These are phyloP conservation scores for Pipistrellus pipistrellus DNA, from an alignment of 2,797 vertebrate genomes.

Conservation along the genomic window DNA sequence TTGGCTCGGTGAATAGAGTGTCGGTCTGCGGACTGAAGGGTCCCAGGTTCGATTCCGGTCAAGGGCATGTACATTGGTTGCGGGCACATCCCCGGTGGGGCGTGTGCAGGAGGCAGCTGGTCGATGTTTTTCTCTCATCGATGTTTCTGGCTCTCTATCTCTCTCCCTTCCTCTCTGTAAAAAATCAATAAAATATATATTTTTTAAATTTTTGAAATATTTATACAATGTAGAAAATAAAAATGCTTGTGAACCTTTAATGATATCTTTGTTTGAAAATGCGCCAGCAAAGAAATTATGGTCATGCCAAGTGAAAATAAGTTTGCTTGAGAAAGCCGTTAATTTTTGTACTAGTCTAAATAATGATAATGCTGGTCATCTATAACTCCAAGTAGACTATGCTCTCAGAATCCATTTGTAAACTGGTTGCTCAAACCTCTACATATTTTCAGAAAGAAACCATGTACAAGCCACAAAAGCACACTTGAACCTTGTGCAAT, in stretches of 20 bases:
- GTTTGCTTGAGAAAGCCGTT: constrained; percentile 1
- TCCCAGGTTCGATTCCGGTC: no score
- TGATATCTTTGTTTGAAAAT: constrained; percentile 51
- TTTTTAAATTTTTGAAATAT: background rate
- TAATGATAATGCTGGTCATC: background rate
- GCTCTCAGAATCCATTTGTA: constrained; percentile 48
- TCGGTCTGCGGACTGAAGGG: no score
- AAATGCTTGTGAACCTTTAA: constrained; percentile 21
- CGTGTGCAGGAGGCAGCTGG: no score
- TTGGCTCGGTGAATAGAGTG: no score
- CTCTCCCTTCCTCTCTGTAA: no score
- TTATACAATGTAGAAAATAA: constrained; percentile 23
- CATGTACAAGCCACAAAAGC: background rate
- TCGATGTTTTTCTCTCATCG: no score
- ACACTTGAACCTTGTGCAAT: background rate
- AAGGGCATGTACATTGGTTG: no score
- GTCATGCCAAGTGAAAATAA: constrained; percentile 37
- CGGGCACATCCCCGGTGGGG: no score
- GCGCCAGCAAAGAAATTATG: background rate
- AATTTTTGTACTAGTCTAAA: constrained; percentile 62
- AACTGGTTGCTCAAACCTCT: constrained; percentile 11
- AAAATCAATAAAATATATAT: no score
- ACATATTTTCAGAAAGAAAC: constrained; percentile 33
- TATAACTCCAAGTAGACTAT: constrained; percentile 22
- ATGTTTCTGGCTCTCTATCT: no score